Conservation (phyloP, 1,140 invertebrate genomes). For the Drosophila sp. region DNA sequence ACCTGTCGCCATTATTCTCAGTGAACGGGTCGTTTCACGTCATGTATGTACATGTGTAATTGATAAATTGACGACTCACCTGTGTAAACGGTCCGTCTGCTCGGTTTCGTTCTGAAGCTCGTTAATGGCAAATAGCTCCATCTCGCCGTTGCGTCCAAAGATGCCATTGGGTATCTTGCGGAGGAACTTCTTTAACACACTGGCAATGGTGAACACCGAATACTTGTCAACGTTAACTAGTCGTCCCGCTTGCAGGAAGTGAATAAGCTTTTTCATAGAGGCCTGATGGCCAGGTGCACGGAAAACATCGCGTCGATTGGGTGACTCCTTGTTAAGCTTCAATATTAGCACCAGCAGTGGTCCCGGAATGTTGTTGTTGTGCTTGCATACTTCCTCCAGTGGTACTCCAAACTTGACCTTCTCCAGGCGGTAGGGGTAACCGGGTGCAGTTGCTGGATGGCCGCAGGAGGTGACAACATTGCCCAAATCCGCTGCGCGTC, state of each 20-base stretch:
- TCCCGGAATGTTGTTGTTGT: conserved; percentile 96
- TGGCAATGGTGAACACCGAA: conserved; percentile 99
- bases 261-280: conserved; percentile 98
- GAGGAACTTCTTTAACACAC: conserved; percentile 99
- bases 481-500: conserved; percentile 93
- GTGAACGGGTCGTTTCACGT: conserved; percentile 11
- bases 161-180: conserved; percentile 98
- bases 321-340: conserved; percentile 97
- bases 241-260: conserved; percentile 96
- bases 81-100: conserved; percentile 96
- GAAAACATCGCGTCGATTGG: conserved; percentile 96
- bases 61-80: conserved; percentile 86
- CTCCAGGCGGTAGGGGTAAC: conserved; percentile 92
- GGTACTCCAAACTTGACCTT: conserved; percentile 97
- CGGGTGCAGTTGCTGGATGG: conserved; percentile 87
- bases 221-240: conserved; percentile 99
- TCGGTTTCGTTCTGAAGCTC: conserved; percentile 91
- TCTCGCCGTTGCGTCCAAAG: conserved; percentile 95
- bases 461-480: conserved; percentile 95
- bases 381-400: conserved; percentile 95
- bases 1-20: not conserved
- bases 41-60: not conserved
- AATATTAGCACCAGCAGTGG: conserved; percentile 95
- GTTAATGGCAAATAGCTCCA: conserved; percentile 95
- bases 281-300: conserved; percentile 96